These are phyloP conservation scores for Pangasius mekongensis DNA, from an alignment of 2,797 vertebrate species.

Conservation along the genomic window DNA sequence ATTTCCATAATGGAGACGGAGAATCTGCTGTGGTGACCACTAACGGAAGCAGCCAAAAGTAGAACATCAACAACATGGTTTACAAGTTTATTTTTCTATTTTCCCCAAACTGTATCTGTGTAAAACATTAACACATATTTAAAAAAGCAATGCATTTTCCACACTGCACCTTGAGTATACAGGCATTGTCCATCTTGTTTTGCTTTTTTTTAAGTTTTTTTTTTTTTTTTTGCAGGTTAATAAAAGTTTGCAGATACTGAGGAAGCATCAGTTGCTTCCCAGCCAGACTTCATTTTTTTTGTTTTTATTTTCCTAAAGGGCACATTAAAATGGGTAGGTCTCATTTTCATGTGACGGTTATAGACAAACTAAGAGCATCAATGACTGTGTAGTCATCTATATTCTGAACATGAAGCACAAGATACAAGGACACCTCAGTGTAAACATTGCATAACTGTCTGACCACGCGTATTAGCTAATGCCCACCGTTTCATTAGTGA, in stretches of 20 bases:
- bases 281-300: neutral
- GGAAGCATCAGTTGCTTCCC: no score
- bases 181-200: neutral
- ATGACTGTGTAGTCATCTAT: neutral
- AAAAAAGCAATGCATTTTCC: neutral
- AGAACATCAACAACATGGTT: no score
- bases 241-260: neutral
- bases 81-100: neutral
- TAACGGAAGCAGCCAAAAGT: no score
- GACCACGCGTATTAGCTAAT: neutral
- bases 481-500: constrained; percentile 8
- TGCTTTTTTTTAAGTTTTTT: neutral
- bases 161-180: neutral
- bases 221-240: neutral
- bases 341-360: constrained; percentile 1
- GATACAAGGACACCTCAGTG: neutral
- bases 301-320: neutral
- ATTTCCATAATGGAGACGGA: no score
- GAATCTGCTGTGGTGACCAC: no score
- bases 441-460: constrained; percentile 19
- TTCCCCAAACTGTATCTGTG: neutral
- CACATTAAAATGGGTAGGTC: neutral
- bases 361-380: neutral
- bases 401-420: neutral
- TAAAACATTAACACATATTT: neutral